Base-by-base conservation (phyloP, 2,797 vertebrate species). In the Gadopsis marmoratus region DNA sequence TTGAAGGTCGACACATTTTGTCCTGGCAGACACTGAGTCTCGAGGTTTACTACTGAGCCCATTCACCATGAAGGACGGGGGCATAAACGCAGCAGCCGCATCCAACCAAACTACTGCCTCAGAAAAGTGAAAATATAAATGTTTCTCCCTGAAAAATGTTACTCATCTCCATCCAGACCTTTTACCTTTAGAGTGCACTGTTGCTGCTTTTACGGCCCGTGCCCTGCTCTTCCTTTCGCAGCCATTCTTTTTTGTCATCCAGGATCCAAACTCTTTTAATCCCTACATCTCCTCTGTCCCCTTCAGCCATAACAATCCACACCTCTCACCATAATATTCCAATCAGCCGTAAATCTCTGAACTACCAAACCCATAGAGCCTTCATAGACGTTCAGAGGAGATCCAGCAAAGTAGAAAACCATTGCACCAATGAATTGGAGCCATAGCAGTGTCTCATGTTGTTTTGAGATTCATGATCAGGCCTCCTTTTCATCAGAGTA, bases 11-110 rank as follows among this genome's bases (percentile, higher is more conserved):
- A 82, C 35, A 60, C 43, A 48, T 84, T 83, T 39, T 82, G 78
- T 77, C 86, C 92, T 82, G 88, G 92, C 94, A 94, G 88, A 92
- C 90, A 92, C 87, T 91, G 93, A 95, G 93, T 92, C 90, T 90
- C 84, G 88, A 89, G 86, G 83, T 93, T 91, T 90, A 86, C 71
- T 80, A 85, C 81, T 72, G 79, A 91, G 79, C 83, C 47, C 92
- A 90, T 89, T 94, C 74, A 81, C 78, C 83, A 71, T 37, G 63
- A 88, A 86, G 91, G 91, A 83, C 73, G 63, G 78, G 81, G 79
- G 81, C 80, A 80, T 92, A 92, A 93, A 95, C 92, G 92, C 93
- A 95, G 93, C 90, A 62, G 60, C 74, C 43, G 60, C 77, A 80
- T 59, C 67, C 55, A 72, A 62, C 63, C 60, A 74, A 86, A 79